Conservation (phyloP, 2,797 vertebrate genomes). For the Catamblyrhynchus diadema region DNA sequence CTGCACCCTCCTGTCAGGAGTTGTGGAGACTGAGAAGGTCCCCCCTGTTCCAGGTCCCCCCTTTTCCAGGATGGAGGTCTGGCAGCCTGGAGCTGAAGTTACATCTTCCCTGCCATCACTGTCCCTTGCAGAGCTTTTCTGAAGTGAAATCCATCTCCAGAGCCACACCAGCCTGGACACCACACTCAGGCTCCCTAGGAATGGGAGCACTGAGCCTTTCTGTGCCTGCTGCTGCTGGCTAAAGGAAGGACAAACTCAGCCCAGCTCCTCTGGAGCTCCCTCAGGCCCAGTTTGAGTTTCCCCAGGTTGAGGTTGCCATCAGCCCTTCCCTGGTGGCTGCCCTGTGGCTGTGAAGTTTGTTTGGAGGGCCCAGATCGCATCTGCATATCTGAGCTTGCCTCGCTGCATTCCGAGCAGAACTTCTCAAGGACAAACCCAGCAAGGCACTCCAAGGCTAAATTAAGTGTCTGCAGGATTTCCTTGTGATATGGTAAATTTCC, state of each 20-base stretch:
- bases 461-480: neutral
- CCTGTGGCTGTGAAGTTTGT: neutral
- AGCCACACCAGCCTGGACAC: neutral
- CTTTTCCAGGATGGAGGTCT: neutral
- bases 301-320: neutral
- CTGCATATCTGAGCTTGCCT: neutral
- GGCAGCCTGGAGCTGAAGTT: neutral
- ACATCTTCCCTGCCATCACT: fast-evolving
- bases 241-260: neutral
- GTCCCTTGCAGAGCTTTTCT: neutral
- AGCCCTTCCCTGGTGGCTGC: neutral
- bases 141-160: neutral
- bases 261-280: neutral
- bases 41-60: no score
- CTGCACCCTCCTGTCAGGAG: neutral
- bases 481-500: neutral
- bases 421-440: neutral
- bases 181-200: fast-evolving
- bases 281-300: neutral
- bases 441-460: neutral
- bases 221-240: neutral
- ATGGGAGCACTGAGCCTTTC: fast-evolving
- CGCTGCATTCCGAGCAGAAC: neutral
- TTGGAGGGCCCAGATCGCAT: neutral
- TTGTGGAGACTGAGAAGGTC: fast-evolving